Base-by-base conservation (phyloP, 2,113 vertebrate species). In the Australoheros scitulus region DNA sequence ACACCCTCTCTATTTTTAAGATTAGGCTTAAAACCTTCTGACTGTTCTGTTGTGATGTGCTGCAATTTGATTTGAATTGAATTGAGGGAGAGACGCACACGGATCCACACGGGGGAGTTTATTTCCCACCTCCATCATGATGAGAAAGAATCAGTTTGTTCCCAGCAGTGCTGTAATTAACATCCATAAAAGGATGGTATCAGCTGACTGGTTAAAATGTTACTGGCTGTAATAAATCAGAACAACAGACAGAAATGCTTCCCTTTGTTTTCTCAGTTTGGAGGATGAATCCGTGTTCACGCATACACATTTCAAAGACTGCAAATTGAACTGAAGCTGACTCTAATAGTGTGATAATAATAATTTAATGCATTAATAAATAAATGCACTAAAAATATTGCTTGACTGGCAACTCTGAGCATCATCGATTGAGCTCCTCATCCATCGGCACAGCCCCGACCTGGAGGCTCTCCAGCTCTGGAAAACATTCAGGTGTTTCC, bases 41-140 rank as follows among this genome's bases (percentile, higher is more conserved):
- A 5, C 4, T 7, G 34, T 34, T 38, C 2, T 38, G 36, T 38
- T 38, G 36, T 10, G 36, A 38, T 38, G 36, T 38, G 36, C 6
- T 6, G 34, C 34, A 34, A 7, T 34, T 38, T 3, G 36, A 38
- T 38, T 34, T 34, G 34, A 34, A 34, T 34, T 34, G 34, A 34
- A 34, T 34, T 34, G 34, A 34, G 2, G 24, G n/a, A 43, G 0
- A 65, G 64, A 68, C 2, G 26, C 2, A 18, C n/a, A 47, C 1
- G 1, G 38, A 11, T 26, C 9, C 63, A 68, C 38, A 26, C 14
- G 18, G 8, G 0, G 64, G 24, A 0, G 41, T 68, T 68, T 15
- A 68, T 11, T 68, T 47, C 8, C 41, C 64, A 18, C 26, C 9
- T 32, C 26, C 26, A 32, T 26, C 26, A 5, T 9, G 38, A 17